Base-by-base conservation (phyloP, 2,113 vertebrate genomes). In the Columbina picui region DNA sequence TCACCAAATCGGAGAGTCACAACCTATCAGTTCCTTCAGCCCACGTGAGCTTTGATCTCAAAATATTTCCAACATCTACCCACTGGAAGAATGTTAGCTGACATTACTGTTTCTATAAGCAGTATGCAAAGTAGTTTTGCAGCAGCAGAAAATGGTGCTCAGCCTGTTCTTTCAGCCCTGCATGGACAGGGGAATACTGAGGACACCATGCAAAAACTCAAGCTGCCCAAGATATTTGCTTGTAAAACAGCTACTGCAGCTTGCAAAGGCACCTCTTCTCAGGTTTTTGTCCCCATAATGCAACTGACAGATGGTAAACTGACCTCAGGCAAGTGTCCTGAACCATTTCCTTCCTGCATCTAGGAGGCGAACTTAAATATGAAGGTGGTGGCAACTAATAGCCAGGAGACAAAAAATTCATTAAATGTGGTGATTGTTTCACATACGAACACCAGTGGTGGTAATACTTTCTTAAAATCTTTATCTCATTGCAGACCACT, bases 41-140 rank as follows among this genome's bases (percentile, higher is more conserved):
- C 22, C 27, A n/a, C 34, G 34, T 0, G 0, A 84, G 49, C 65
- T 59, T 81, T 86, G 41, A 19, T 84, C 83, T 64, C 53, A 82
- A 81, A 93, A 61, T 32, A 75, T 57, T 91, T 69, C 77, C 64
- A 52, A 19, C 26, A 36, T 83, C 41, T 91, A 32, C 55, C 81
- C 47, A 60, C 32, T 36, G 41, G 68, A 65, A 88, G 23, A 61
- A 32, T 50, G 55, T 39, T 76, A 95, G 65, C 29, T 78, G 84
- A 77, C 96, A 78, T 86, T 29, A 67, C 77, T 95, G 47, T 93
- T 84, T 95, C 91, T 92, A 87, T 50, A 77, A 83, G 53, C 30
- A 77, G 29, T 15, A 63, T 43, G 60, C 47, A 43, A 97, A 93
- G 92, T 34, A 63, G 41, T 64, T 90, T 87, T 75, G 7, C 68